A percentile compares a stretch with the other conserved stretches of the same genome.
These are phyloP conservation scores for Cecidostiba fungosa DNA, from an alignment of 2,888 invertebrate genomes.

Conservation along the genomic window DNA sequence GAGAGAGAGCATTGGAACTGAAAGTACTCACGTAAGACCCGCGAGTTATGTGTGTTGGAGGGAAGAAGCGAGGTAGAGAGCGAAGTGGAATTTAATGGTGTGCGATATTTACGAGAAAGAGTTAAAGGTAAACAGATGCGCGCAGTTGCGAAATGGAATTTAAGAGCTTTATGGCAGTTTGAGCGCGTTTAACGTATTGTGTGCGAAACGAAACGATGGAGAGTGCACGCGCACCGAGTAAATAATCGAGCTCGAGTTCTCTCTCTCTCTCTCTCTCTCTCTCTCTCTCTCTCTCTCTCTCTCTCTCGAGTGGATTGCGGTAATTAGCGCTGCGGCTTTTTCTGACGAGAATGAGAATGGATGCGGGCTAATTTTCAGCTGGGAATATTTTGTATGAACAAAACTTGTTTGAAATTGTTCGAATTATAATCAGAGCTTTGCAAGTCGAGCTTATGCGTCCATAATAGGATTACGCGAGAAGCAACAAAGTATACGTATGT, in stretches of 20 bases:
- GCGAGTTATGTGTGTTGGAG: background rate
- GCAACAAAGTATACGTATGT: slow-evolving; percentile 1
- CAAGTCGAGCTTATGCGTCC: slow-evolving; percentile 29
- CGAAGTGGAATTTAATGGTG: slow-evolving; percentile 50
- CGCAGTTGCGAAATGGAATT: slow-evolving; percentile 20
- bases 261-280: no score
- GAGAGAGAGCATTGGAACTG: background rate
- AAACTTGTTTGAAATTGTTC: background rate
- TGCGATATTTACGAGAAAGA: slow-evolving; percentile 53
- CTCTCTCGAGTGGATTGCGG: background rate
- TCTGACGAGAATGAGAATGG: background rate
- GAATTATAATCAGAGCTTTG: slow-evolving; percentile 47
- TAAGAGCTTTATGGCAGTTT: slow-evolving; percentile 46
- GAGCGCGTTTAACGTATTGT: slow-evolving; percentile 5
- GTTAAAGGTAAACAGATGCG: slow-evolving; percentile 51
- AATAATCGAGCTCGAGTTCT: slow-evolving; percentile 8
- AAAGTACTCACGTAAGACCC: background rate
- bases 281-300: no score
- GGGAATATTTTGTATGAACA: background rate
- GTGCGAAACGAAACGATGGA: background rate
- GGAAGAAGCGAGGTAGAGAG: background rate
- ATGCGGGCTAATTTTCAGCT: background rate
- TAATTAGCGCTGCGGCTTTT: background rate
- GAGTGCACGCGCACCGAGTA: background rate
- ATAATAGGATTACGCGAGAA: slow-evolving; percentile 32